These are phyloP conservation scores for Clepsis dumicolana DNA, from an alignment of 2,888 invertebrate species.

Conservation along the genomic window DNA sequence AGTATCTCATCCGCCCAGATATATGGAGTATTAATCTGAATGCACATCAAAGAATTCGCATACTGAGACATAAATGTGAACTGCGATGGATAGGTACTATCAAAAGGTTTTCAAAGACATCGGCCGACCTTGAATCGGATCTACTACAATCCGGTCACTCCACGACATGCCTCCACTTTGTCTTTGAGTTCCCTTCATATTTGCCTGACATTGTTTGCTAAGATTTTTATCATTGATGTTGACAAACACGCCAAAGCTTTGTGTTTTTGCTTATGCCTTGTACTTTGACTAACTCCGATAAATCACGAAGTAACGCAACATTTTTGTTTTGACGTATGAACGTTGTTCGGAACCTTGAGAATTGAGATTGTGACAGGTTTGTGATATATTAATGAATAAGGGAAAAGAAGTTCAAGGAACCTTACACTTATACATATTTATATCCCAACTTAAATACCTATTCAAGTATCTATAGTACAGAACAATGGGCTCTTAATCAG, in stretches of 20 bases:
- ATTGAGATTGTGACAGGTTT: constrained; percentile 12
- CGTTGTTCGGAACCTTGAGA: constrained; percentile 22
- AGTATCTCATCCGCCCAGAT: not conserved
- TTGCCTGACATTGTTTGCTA: constrained; percentile 35
- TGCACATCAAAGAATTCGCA: not conserved
- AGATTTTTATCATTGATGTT: constrained; percentile 41
- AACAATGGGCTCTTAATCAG: not conserved
- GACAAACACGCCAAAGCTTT: constrained; percentile 31
- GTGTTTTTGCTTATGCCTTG: constrained; percentile 24
- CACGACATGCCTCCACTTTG: constrained; percentile 3
- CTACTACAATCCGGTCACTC: constrained; percentile 18
- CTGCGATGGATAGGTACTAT: constrained; percentile 6
- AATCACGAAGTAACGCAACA: constrained; percentile 30
- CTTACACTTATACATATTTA: not conserved
- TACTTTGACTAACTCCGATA: constrained; percentile 37
- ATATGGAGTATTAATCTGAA: not conserved
- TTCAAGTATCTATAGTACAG: not conserved
- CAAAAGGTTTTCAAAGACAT: constrained; percentile 7
- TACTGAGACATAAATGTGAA: not conserved
- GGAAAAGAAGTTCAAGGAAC: not conserved
- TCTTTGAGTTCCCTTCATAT: constrained; percentile 39
- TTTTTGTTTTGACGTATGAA: constrained; percentile 38
- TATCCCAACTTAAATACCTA: not conserved
- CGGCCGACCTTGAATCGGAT: constrained; percentile 26
- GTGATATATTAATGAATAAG: constrained; percentile 16